Evolutionary conservation across 2,113 vertebrate genomes (phyloP).

Genomic region (Myotis lucifugus): DNA sequence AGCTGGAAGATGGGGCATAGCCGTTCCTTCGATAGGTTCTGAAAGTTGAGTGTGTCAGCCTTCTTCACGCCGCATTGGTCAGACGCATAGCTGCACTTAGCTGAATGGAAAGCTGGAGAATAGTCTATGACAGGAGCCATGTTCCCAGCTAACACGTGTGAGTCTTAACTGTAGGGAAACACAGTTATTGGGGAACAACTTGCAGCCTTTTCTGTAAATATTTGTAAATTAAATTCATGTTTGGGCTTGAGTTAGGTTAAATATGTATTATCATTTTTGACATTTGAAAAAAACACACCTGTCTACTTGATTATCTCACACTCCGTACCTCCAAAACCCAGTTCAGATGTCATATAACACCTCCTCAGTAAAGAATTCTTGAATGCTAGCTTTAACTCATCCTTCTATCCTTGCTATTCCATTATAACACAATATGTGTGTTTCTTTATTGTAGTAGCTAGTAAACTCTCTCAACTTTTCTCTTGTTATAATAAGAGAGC

Average conservation of each 20-base stretch:
- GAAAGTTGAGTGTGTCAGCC: background rate
- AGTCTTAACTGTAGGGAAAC: background rate
- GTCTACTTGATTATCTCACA: background rate
- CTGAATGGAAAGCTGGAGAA: background rate
- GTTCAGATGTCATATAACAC: background rate
- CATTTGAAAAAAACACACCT: background rate
- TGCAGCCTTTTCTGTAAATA: background rate
- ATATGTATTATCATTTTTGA: background rate
- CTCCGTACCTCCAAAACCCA: background rate
- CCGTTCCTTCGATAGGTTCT: background rate
- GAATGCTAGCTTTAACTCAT: background rate
- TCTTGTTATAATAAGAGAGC: slow-evolving; percentile 45
- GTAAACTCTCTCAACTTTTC: slow-evolving; percentile 47
- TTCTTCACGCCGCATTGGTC: background rate
- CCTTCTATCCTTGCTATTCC: background rate
- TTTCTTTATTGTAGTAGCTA: slow-evolving; percentile 34
- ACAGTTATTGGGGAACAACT: background rate
- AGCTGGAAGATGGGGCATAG: background rate
- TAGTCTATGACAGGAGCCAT: background rate
- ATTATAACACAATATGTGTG: slow-evolving; percentile 1
- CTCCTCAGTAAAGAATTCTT: background rate
- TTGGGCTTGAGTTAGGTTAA: background rate
- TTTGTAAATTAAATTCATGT: background rate
- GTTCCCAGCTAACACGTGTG: background rate
- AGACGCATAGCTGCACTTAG: background rate